phyloP scores from a whole-genome alignment of 2,113 vertebrate species.

The Toxostoma redivivum region DNA sequence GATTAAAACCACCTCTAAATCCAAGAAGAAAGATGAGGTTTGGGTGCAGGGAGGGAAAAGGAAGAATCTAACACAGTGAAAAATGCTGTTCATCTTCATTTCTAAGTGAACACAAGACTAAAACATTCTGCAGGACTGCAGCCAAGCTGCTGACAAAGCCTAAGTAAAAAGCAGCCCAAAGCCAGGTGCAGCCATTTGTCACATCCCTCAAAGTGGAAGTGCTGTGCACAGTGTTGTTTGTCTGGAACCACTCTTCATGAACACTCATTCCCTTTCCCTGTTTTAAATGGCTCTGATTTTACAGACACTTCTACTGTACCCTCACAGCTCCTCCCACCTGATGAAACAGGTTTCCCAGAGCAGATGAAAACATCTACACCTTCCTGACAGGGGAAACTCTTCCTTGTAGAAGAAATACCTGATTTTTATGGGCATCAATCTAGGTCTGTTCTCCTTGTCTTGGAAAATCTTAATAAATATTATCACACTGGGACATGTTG shows the following conservation, averaged over 20 bases:
- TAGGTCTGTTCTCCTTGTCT: background rate
- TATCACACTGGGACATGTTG: background rate
- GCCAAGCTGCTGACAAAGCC: background rate
- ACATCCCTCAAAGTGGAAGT: background rate
- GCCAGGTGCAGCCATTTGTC: background rate
- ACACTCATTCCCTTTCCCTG: background rate
- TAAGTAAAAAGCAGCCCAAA: background rate
- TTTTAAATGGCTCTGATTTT: background rate
- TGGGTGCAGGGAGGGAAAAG: background rate
- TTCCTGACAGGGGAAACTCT: background rate
- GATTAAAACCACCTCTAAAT: background rate
- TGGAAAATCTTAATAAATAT: background rate
- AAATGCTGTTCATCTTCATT: background rate
- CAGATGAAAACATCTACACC: background rate
- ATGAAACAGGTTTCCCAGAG: background rate
- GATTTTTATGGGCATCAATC: background rate
- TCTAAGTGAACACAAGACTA: background rate
- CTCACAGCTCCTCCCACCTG: background rate
- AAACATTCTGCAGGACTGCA: background rate
- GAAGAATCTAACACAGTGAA: background rate
- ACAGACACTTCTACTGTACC: background rate
- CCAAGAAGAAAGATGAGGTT: background rate
- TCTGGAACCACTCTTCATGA: background rate
- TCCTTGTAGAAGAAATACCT: background rate
- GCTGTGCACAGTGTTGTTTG: background rate